A percentile compares a stretch with the other conserved stretches of the same genome.
Conservation (phyloP, 2,888 invertebrate genomes). For the Polietes domitor region DNA sequence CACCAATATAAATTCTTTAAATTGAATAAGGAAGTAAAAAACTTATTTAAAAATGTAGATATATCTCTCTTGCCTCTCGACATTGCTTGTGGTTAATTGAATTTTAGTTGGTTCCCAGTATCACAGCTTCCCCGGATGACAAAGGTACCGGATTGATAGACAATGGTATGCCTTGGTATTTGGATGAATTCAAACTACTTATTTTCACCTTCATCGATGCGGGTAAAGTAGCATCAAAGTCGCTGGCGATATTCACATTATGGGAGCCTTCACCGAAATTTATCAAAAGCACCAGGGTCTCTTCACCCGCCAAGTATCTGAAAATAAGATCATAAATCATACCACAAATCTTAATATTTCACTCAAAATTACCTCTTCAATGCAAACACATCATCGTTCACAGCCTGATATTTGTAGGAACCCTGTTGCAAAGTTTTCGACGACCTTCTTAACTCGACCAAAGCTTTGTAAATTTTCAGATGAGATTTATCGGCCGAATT, state of each 20-base stretch:
- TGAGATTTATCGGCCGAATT: slow-evolving; percentile 81
- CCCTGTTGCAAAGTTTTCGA: slow-evolving; percentile 75
- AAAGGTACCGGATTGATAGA: slow-evolving; percentile 23
- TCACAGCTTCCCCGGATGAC: slow-evolving; percentile 62
- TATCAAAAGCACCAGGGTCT: slow-evolving; percentile 72
- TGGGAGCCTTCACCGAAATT: slow-evolving; percentile 70
- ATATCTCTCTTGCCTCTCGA: no score
- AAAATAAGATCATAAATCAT: neutral
- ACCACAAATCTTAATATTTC: neutral
- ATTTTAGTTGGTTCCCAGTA: slow-evolving; percentile 53
- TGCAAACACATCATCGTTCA: slow-evolving; percentile 73
- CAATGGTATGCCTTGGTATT: slow-evolving; percentile 47
- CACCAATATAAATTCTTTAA: no score
- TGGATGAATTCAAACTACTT: slow-evolving; percentile 61
- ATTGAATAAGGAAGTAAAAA: no score
- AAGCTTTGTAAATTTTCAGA: slow-evolving; percentile 83
- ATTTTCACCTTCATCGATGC: slow-evolving; percentile 60
- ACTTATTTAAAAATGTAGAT: no score
- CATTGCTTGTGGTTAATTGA: neutral
- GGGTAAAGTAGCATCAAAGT: slow-evolving; percentile 65
- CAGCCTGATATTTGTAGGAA: slow-evolving; percentile 72
- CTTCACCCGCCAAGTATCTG: slow-evolving; percentile 68
- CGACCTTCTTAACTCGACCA: slow-evolving; percentile 79
- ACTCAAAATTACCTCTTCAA: slow-evolving; percentile 73
- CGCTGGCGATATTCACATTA: slow-evolving; percentile 67